Evolutionary conservation across 2,113 vertebrate species (phyloP), one percentile per base, ranked within the genome.

Genomic region (Syngnathus floridae): DNA sequence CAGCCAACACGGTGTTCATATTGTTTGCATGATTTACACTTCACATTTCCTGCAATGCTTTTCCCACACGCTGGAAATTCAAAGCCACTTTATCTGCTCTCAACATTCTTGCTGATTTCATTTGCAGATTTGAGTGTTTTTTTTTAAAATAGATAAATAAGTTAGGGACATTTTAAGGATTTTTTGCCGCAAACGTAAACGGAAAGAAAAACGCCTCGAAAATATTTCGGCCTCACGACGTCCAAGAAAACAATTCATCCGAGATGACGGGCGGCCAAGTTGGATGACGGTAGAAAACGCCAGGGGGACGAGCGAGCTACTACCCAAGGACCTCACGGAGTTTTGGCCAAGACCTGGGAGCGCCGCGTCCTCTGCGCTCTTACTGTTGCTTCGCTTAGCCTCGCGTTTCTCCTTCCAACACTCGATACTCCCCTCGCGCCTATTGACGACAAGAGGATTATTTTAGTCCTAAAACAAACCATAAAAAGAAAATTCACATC

Each of bases 1-100:
- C 65, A 68, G 72, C 61, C 61, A 48, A 51, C 21, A 41, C 26
- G 21, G 43, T 60, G 55, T 40, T 59, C 60, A 19, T 52, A 76
- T 81, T 70, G 71, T 75, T 71, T 59, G 60, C 65, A 73, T 81
- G 79, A 83, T 83, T 76, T 85, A 69, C 82, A 77, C 79, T 74
- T 70, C 57, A 76, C 66, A 45, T 79, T 82, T 81, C 74, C 75
- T 72, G 74, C 66, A 70, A 66, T 69, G 72, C 72, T 72, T 76
- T 81, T 72, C 79, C 75, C 72, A 72, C 76, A 80, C 77, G 82
- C 67, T 74, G 62, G 60, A 72, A 77, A 70, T 75, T 79, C 21
- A 70, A 70, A 69, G 19, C 72, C 62, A 71, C 66, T 72, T 76
- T 59, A 67, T 62, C 71, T 61, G 54, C 58, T 64, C 72, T 67